These are phyloP conservation scores for Antheraea mylitta DNA, from an alignment of 1,140 invertebrate species.

Conservation along the genomic window DNA sequence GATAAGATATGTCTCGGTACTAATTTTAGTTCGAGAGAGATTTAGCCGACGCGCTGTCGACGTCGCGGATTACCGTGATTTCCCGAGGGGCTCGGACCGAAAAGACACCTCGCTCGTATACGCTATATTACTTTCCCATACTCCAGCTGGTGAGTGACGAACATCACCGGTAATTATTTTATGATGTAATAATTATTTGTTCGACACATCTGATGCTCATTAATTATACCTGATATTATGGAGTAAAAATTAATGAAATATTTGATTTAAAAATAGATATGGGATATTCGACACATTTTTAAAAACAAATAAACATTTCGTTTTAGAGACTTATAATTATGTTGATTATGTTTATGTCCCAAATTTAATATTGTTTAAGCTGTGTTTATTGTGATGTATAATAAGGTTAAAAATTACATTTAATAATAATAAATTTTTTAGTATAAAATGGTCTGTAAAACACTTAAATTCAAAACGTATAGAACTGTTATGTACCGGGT, in stretches of 20 bases:
- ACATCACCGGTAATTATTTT: slow-evolving; percentile 45
- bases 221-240: not conserved
- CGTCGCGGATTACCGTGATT: slow-evolving; percentile 70
- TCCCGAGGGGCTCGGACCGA: slow-evolving; percentile 67
- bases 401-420: too few species aligned
- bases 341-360: too few species aligned
- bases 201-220: not conserved
- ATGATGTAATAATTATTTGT: slow-evolving; percentile 36
- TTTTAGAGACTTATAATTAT: too few species aligned
- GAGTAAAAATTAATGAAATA: not conserved
- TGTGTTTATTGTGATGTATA: too few species aligned
- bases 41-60: slow-evolving; percentile 57
- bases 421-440: too few species aligned
- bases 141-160: slow-evolving; percentile 34
- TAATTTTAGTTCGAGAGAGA: slow-evolving; percentile 48
- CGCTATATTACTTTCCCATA: slow-evolving; percentile 54
- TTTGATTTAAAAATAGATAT: not conserved
- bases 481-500: too few species aligned
- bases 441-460: too few species aligned
- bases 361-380: too few species aligned
- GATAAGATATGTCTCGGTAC: slow-evolving; percentile 22
- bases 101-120: slow-evolving; percentile 65
- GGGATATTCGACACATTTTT: not conserved
- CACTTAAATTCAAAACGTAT: too few species aligned
- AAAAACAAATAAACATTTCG: too few species aligned